Base-by-base conservation (phyloP, 1,140 invertebrate species). In the Habropoda laboriosa region DNA sequence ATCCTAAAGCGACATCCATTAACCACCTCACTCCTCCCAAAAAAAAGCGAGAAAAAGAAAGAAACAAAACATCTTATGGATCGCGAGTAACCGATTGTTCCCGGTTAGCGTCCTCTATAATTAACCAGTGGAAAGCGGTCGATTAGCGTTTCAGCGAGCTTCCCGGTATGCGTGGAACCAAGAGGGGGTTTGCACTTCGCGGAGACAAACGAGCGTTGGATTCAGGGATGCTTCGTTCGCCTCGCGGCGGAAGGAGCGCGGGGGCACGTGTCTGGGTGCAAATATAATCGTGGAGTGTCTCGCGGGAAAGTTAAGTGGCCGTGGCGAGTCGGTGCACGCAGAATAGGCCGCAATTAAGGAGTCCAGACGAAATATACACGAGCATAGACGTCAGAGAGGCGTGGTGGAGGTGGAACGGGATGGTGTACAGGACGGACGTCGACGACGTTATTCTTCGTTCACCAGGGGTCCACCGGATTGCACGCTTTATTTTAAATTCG, bases 261-360 rank as follows among this genome's bases (percentile, higher is more conserved):
- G 70, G 76, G 70, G 58, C 78, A 80, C 61, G 61, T 63, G 82
- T 80, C 83, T 84, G 82, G 78, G 67, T 76, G 82, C 83, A 85
- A 85, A 84, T 85, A 85, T 85, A 84, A 85, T 85, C 82, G 78
- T 66, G 40, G 78, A 80, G 77, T 85, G 81, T 85, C 83, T 84
- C 78, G 83, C 82, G 79, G 78, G 66, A 72, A 78, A 85, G 76
- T 83, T 86, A 86, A 86, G 84, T 86, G 85, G 81, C 71, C 67
- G 73, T 76, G 85, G 71, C 74, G 83, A 86, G 82, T 75, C 67
- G 79, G 45, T 70, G 55, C 76, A 74, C 55, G 80, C 63, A 87
- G 77, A 86, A 87, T 87, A 82, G 72, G 77, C 70, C 55, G 80
- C 82, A 87, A 87, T 87, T 87, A 87, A 86, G 82, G 64, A 80